A percentile compares a stretch with the other conserved stretches of the same genome.
Conservation (phyloP, 2,888 invertebrate species). For the Anaspis maculata region DNA sequence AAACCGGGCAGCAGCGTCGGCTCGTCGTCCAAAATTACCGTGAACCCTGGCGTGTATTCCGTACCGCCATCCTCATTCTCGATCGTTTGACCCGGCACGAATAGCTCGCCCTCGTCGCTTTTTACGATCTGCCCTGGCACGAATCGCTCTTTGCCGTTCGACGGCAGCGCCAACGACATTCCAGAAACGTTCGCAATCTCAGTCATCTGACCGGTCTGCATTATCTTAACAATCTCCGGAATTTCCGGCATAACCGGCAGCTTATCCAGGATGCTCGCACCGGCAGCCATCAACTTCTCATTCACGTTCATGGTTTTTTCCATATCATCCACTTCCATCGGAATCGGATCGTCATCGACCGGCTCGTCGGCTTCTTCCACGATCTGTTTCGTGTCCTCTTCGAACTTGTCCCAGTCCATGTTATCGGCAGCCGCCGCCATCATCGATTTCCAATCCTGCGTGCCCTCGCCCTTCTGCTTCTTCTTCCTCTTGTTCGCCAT, state of each 20-base stretch:
- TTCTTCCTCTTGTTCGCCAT: constrained; percentile 34
- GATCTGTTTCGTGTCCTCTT: constrained; percentile 37
- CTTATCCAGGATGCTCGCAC: constrained; percentile 46
- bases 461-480: constrained; percentile 33
- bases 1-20: constrained; percentile 75
- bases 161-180: constrained; percentile 42
- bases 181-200: constrained; percentile 57
- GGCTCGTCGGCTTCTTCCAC: constrained; percentile 33
- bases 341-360: constrained; percentile 44
- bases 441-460: constrained; percentile 36
- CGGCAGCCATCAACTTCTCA: constrained; percentile 50
- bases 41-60: constrained; percentile 70
- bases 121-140: constrained; percentile 71
- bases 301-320: constrained; percentile 52
- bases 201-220: constrained; percentile 51
- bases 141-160: constrained; percentile 56
- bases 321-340: constrained; percentile 45
- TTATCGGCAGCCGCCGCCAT: constrained; percentile 31
- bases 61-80: constrained; percentile 62
- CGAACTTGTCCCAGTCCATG: constrained; percentile 38
- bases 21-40: constrained; percentile 67
- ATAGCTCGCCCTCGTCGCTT: constrained; percentile 44
- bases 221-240: constrained; percentile 52
- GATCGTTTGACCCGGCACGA: constrained; percentile 65
- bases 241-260: constrained; percentile 57